Evolutionary conservation across 2,113 vertebrate species (phyloP).

Genomic region (Crotalus helleri): DNA sequence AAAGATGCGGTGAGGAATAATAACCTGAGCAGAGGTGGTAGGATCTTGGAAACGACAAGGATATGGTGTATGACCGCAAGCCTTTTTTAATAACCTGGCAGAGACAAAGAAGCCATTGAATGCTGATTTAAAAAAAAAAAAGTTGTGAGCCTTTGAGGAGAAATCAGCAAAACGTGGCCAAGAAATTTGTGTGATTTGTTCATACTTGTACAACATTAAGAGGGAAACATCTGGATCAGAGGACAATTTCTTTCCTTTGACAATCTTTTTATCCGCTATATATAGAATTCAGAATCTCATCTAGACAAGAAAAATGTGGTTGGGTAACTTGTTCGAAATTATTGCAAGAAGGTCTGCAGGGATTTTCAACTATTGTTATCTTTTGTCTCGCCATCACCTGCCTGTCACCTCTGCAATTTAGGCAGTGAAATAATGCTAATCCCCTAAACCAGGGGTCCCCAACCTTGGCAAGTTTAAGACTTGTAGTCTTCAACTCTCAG

Average conservation of each 20-base stretch:
- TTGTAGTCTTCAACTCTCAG: no score
- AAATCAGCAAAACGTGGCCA: neutral
- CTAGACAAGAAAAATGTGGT: neutral
- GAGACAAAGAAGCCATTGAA: neutral
- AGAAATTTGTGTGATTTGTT: neutral
- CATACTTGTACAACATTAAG: neutral
- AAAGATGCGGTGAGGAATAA: slow-evolving; percentile 88
- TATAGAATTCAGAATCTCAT: neutral
- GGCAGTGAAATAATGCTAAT: neutral
- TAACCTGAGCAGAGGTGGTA: slow-evolving; percentile 68
- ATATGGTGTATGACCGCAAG: slow-evolving; percentile 84
- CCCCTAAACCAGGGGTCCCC: neutral
- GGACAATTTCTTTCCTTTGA: neutral
- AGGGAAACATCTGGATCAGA: neutral
- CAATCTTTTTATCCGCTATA: neutral
- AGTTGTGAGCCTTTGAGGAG: slow-evolving; percentile 1
- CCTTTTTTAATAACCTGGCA: slow-evolving; percentile 56
- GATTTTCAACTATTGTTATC: neutral
- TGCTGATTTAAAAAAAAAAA: neutral
- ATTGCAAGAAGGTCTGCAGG: neutral
- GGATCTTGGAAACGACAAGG: slow-evolving; percentile 84
- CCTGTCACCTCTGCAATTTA: neutral
- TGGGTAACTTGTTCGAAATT: neutral
- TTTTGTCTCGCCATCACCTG: neutral
- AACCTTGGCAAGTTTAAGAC: no score